Base-by-base conservation (phyloP, 2,113 vertebrate genomes). In the Pyrgilauda ruficollis region DNA sequence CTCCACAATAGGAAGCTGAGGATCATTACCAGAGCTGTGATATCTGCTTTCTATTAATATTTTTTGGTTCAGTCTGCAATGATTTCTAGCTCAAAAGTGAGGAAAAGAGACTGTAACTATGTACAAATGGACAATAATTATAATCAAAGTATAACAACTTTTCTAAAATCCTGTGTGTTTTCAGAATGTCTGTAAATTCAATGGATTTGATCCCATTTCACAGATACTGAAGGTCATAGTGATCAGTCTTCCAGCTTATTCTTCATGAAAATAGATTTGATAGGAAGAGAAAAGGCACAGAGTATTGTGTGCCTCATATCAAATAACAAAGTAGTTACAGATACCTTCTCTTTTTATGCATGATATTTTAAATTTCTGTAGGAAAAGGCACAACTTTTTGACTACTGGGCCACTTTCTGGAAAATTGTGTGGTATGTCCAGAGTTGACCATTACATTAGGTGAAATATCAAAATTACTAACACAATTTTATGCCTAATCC, bases 21-120 rank as follows among this genome's bases (percentile, higher is more conserved):
- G 39, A 49, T 75, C 27, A 23, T 43, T 64, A 41, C 10, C 14
- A 22, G 3, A 67, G 4, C 13, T 30, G 12, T 18, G 61, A 20
- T 0, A 0, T 52, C 9, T 35, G 5, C 5, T 69, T 14, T 46
- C 19, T n/a, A 26, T 19, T 46, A 1, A 9, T 46, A 8, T 15
- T 59, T 46, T 58, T 66, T 37, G n/a, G 15, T 44, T 86, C 59
- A 70, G 33, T 20, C 13, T 56, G 24, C 17, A 77, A 75, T 39
- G 21, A 47, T 46, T 93, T 89, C 37, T 61, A 72, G 30, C 33
- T 53, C 17, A 52, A 82, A 93, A 35, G 5, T 4, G 1, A 70
- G 62, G 55, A 90, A 62, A 76, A 22, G 4, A 67, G 31, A 27
- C 12, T 74, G 14, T 35, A 35, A 26, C 20, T 39, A 16, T 61